A percentile compares a stretch with the other conserved stretches of the same genome.
Evolutionary conservation across 2,888 invertebrate species (phyloP).

Genomic region (Phyllotreta cruciferae): DNA sequence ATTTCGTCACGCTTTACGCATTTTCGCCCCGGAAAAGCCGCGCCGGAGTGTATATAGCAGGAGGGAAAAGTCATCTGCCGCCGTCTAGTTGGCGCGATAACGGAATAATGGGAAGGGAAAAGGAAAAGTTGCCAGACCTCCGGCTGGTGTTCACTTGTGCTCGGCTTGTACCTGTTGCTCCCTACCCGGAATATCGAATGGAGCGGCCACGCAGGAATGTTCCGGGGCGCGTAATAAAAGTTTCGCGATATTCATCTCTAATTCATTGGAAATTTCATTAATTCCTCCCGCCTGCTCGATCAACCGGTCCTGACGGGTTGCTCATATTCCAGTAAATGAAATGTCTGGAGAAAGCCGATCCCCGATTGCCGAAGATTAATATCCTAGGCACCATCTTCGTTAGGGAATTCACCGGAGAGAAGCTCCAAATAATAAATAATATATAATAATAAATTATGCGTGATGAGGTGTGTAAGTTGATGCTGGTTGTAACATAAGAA

Average conservation of each 20-base stretch:
- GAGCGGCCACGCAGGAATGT: background rate
- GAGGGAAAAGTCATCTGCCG: slow-evolving; percentile 30
- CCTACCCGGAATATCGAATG: slow-evolving; percentile 30
- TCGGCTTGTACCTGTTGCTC: slow-evolving; percentile 45
- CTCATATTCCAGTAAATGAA: slow-evolving; percentile 25
- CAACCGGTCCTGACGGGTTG: slow-evolving; percentile 17
- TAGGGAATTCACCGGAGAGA: slow-evolving; percentile 27
- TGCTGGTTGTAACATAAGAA: too few relatives aligned
- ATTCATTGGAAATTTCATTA: background rate
- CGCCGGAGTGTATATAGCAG: background rate
- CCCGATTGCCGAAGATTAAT: slow-evolving; percentile 24
- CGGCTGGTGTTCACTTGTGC: slow-evolving; percentile 28
- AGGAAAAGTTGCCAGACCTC: slow-evolving; percentile 40
- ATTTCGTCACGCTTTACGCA: slow-evolving; percentile 29
- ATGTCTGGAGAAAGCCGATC: slow-evolving; percentile 18
- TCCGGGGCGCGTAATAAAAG: background rate
- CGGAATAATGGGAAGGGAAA: slow-evolving; percentile 24
- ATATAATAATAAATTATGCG: too few relatives aligned
- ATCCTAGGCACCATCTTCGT: slow-evolving; percentile 22
- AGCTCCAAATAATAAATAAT: background rate
- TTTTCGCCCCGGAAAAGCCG: slow-evolving; percentile 22
- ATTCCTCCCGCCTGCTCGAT: slow-evolving; percentile 17
- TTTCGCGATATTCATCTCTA: background rate
- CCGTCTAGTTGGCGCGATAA: slow-evolving; percentile 31
- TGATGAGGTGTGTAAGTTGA: too few relatives aligned